Percentiles rank a stretch among this genome's conserved stretches.
Evolutionary conservation across 2,888 invertebrate genomes (phyloP).

Genomic region (Venusia cambrica): DNA sequence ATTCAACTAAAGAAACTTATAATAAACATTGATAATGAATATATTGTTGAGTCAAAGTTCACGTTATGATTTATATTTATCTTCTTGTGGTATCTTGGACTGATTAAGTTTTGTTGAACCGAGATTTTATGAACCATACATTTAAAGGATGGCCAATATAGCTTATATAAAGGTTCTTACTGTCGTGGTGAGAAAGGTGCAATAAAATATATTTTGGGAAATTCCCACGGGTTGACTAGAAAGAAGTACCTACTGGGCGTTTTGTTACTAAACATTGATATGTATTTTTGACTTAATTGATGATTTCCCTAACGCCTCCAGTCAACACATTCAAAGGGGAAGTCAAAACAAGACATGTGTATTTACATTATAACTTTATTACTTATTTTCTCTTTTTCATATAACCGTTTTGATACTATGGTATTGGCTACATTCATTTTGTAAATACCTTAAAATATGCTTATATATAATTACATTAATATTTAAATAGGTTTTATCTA

Average conservation of each 20-base stretch:
- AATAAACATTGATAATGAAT: slow-evolving; percentile 25
- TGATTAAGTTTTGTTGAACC: slow-evolving; percentile 11
- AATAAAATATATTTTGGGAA: too few relatives aligned
- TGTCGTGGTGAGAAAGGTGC: too few relatives aligned
- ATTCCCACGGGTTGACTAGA: too few relatives aligned
- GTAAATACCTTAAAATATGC: too few relatives aligned
- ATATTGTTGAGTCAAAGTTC: slow-evolving; percentile 41
- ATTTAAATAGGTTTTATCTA: too few relatives aligned
- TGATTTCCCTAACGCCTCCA: too few relatives aligned
- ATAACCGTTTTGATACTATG: slow-evolving; percentile 6
- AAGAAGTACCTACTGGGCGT: too few relatives aligned
- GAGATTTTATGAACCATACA: not conserved
- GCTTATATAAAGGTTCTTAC: too few relatives aligned
- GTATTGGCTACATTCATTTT: slow-evolving; percentile 2
- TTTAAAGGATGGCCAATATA: too few relatives aligned
- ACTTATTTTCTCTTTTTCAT: slow-evolving; percentile 20
- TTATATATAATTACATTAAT: too few relatives aligned
- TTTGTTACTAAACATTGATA: too few relatives aligned
- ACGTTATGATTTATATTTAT: slow-evolving; percentile 40
- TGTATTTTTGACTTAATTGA: too few relatives aligned
- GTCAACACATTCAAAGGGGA: not conserved
- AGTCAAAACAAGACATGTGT: slow-evolving; percentile 1
- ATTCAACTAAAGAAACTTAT: slow-evolving; percentile 8
- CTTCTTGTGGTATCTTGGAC: slow-evolving; percentile 24
- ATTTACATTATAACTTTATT: slow-evolving; percentile 14